These are phyloP conservation scores for Gymnogyps californianus DNA, from an alignment of 2,113 vertebrate species.

Conservation along the genomic window DNA sequence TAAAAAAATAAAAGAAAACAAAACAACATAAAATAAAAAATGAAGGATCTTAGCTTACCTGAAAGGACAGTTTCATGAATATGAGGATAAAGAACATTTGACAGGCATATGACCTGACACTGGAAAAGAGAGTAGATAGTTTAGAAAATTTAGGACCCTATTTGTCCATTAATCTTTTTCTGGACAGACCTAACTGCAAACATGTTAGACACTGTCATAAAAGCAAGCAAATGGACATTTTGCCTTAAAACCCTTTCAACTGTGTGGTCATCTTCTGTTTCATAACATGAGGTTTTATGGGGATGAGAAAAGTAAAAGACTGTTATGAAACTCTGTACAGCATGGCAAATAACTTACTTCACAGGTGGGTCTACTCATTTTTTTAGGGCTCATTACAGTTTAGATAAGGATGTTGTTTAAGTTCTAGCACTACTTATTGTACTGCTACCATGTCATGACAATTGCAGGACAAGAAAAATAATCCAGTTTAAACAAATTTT, in stretches of 20 bases:
- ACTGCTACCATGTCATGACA: background rate
- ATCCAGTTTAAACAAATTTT: background rate
- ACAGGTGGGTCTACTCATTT: background rate
- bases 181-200: background rate
- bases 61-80: background rate
- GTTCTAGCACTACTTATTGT: background rate
- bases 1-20: background rate
- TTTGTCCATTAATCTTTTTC: background rate
- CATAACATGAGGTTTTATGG: background rate
- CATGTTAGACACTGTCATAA: background rate
- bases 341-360: background rate
- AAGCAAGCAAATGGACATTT: background rate
- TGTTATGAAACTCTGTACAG: background rate
- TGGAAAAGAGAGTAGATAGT: background rate
- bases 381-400: background rate
- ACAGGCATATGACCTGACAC: background rate
- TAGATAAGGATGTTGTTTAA: background rate
- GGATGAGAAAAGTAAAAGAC: background rate
- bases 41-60: background rate
- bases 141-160: background rate
- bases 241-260: background rate
- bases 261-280: background rate
- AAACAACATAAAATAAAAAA: background rate
- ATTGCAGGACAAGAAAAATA: background rate
- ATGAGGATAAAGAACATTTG: background rate